phyloP scores from a whole-genome alignment of 2,797 vertebrate species.

The Urocyon cinereoargenteus region DNA sequence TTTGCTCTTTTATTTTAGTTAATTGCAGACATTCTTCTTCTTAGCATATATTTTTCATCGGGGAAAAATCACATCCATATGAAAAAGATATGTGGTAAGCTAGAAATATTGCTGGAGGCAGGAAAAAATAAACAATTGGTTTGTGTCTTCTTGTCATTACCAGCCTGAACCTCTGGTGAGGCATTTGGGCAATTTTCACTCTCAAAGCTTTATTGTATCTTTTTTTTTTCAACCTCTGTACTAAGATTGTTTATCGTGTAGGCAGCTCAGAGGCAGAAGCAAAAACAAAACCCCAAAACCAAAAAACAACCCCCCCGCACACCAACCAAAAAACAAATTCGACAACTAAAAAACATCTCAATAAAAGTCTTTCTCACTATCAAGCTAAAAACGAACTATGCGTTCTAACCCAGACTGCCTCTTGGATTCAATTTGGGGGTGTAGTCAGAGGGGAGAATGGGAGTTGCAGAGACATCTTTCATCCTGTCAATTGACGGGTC shows the following conservation, averaged over 20 bases:
- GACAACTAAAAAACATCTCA: neutral
- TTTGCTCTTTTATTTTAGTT: constrained; percentile 76
- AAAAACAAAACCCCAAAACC: constrained; percentile 17
- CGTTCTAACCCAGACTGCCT: neutral
- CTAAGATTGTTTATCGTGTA: constrained; percentile 26
- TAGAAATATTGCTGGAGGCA: constrained; percentile 62
- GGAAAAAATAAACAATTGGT: constrained; percentile 71
- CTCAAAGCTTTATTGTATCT: constrained; percentile 45
- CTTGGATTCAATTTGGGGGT: neutral
- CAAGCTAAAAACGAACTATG: neutral
- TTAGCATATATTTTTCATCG: constrained; percentile 72
- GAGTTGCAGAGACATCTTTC: constrained; percentile 12
- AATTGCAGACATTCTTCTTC: constrained; percentile 73
- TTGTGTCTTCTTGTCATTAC: constrained; percentile 61
- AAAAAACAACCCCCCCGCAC: neutral
- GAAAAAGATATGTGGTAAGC: constrained; percentile 64
- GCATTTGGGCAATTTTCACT: constrained; percentile 42
- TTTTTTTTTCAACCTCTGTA: neutral
- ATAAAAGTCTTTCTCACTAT: neutral
- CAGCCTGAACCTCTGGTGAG: constrained; percentile 44
- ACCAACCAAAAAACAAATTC: neutral
- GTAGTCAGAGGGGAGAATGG: rapidly evolving
- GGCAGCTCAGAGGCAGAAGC: neutral
- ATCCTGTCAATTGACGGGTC: neutral
- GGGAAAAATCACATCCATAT: constrained; percentile 61